Evolutionary conservation across 2,888 invertebrate species (phyloP).

Genomic region (Drosophila prostipennis): DNA sequence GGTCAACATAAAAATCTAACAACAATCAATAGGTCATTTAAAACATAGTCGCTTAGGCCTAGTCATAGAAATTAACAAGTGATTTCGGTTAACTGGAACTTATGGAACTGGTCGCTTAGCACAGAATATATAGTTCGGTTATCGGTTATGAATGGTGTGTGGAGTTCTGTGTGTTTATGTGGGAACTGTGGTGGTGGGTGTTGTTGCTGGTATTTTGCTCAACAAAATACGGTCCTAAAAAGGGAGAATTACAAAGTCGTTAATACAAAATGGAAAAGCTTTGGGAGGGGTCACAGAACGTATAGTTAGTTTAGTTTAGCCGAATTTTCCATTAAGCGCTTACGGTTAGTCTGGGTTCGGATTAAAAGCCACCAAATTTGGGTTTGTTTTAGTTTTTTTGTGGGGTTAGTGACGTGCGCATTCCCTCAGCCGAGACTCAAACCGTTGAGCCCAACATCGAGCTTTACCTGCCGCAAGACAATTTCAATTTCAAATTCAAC

Average conservation of each 20-base stretch:
- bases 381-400: not conserved
- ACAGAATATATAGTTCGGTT: conserved; percentile 22
- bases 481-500: conserved; percentile 53
- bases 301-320: conserved; percentile 41
- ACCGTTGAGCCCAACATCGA: conserved; percentile 56
- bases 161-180: conserved; percentile 50
- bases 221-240: conserved; percentile 52
- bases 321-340: conserved; percentile 31
- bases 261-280: conserved; percentile 26
- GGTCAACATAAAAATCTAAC: conserved; percentile 41
- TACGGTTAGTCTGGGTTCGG: conserved; percentile 38
- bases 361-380: conserved; percentile 25
- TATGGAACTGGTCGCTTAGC: conserved; percentile 26
- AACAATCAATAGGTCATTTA: conserved; percentile 29
- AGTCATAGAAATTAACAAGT: conserved; percentile 38
- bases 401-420: conserved; percentile 60
- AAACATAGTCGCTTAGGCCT: conserved; percentile 7
- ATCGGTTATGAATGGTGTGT: conserved; percentile 38
- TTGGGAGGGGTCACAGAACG: conserved; percentile 14
- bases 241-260: conserved; percentile 31
- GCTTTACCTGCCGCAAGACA: conserved; percentile 73
- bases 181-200: conserved; percentile 49
- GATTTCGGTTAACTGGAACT: conserved; percentile 34
- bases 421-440: conserved; percentile 52
- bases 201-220: conserved; percentile 64